These are phyloP conservation scores for Poeciliopsis prolifica DNA, from an alignment of 2,113 vertebrate species.

Conservation along the genomic window DNA sequence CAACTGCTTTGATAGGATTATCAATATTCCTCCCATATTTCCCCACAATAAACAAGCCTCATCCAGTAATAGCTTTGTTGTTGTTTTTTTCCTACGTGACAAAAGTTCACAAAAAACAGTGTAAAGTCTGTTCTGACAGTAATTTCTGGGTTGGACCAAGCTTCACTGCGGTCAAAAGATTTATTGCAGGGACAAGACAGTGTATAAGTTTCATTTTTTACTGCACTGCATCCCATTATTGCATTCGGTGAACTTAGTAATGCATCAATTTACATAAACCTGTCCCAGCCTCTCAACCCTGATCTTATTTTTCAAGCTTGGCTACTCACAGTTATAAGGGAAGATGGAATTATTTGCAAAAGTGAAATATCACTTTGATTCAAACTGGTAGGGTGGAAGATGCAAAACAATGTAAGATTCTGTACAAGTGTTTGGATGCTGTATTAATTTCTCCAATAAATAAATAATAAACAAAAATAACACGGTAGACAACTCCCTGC, in stretches of 20 bases:
- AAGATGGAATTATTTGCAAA: conserved; percentile 28
- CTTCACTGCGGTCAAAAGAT: conserved; percentile 10
- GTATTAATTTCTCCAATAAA: conserved; percentile 31
- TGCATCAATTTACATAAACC: conserved; percentile 8
- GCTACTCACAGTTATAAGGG: background rate
- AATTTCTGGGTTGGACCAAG: background rate
- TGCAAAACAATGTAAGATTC: conserved; percentile 30
- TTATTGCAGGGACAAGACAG: background rate
- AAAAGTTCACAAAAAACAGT: background rate
- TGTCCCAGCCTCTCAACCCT: conserved; percentile 3
- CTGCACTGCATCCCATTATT: background rate
- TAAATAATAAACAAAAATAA: background rate
- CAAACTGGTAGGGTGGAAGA: conserved; percentile 13
- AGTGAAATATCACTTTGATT: conserved; percentile 47
- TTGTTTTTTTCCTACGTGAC: background rate
- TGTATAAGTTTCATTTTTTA: background rate
- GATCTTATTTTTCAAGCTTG: conserved; percentile 11
- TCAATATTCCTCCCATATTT: background rate
- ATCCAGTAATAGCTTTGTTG: background rate
- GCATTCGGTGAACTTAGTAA: background rate
- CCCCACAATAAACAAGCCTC: background rate
- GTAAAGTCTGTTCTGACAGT: background rate
- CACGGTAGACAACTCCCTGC: background rate
- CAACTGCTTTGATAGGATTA: background rate
- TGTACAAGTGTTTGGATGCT: conserved; percentile 25